Conservation (phyloP, 2,888 invertebrate species). For the Sesia bembeciformis region DNA sequence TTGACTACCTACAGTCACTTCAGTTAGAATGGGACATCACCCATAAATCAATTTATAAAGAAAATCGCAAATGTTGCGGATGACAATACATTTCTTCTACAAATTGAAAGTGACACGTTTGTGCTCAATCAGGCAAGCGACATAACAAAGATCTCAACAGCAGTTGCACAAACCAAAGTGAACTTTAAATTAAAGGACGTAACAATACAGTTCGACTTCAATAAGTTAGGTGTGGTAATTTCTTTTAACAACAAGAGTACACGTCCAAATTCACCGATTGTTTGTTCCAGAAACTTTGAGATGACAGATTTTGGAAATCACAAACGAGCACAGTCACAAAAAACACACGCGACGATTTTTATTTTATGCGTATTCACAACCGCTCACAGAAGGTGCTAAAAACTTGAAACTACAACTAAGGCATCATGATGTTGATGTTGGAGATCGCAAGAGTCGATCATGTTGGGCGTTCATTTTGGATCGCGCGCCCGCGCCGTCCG, state of each 20-base stretch:
- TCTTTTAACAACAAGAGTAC: not conserved
- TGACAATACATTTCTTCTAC: slow-evolving; percentile 34
- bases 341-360: slow-evolving; percentile 20
- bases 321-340: slow-evolving; percentile 18
- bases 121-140: slow-evolving; percentile 33
- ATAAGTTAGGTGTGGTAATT: not conserved
- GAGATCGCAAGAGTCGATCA: slow-evolving; percentile 54
- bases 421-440: not conserved
- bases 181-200: slow-evolving; percentile 4
- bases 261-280: not conserved
- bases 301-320: not conserved
- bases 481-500: slow-evolving; percentile 74
- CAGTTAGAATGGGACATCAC: too few species aligned
- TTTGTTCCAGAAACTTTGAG: not conserved
- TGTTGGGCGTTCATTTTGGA: slow-evolving; percentile 41
- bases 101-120: slow-evolving; percentile 42
- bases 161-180: slow-evolving; percentile 18
- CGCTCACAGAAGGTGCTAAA: not conserved
- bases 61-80: slow-evolving; percentile 26
- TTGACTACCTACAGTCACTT: too few species aligned
- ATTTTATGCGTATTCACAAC: not conserved
- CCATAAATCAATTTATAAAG: slow-evolving; percentile 25
- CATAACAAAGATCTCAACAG: slow-evolving; percentile 23
- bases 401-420: not conserved
- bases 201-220: not conserved